Base-by-base conservation (phyloP, 2,797 vertebrate genomes). In the Cyclura pinguis region DNA sequence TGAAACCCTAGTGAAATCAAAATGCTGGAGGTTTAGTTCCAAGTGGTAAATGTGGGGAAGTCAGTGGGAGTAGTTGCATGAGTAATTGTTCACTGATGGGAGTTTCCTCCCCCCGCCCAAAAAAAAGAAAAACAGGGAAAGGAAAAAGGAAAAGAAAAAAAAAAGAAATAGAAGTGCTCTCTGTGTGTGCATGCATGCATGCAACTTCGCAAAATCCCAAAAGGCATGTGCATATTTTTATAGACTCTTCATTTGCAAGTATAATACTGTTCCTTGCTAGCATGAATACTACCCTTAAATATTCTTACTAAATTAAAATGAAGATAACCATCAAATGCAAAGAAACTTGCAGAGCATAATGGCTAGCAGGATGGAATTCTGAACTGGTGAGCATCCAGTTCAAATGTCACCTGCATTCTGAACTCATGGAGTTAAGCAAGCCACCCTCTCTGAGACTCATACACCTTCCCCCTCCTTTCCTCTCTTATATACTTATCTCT, bases 31-130 rank as follows among this genome's bases (percentile, higher is more conserved):
- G 81, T 20, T 32, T 93, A 18, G 0, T 77, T 69, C 86, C 78
- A 92, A 62, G 73, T 14, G 93, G 89, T 7, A 76, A 92, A 76
- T 81, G 82, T 42, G 32, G 50, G 18, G 88, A 92, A 89, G 88
- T 62, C 67, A 87, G 86, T 93, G 93, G 91, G 0, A 2, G 38
- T 80, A 87, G 14, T 27, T 90, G 1, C 84, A 59, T 92, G 84
- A 89, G 78, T 42, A 77, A 67, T 72, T 89, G 87, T 55, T 85
- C 89, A 0, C 7, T 81, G 67, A 50, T 74, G 85, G 85, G 47
- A 91, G 4, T 83, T 93, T 80, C 13, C 10, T 9, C 59, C 57
- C n/a, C 32, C 2, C 92, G 27, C 73, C 78, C 67, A 77, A 42
- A 77, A 77, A 20, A 7, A 42, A 38, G 24, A 22, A 29, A 32